Evolutionary conservation across 2,888 invertebrate genomes (phyloP), one percentile per base, ranked within the genome.

Genomic region (Zele albiditarsus): DNA sequence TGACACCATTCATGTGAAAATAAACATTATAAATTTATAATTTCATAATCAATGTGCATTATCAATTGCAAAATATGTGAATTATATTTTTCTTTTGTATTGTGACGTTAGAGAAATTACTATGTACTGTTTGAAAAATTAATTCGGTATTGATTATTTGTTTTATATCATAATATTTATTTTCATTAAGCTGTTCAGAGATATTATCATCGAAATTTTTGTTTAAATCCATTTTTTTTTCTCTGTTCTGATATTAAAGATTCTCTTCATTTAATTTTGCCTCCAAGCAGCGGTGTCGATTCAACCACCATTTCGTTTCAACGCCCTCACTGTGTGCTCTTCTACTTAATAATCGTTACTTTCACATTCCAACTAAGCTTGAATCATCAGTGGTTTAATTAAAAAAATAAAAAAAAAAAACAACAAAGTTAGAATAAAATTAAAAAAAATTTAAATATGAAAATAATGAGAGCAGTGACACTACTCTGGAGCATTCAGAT

Each of bases 331-430:
- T 49, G 49, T 49, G 49, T 42, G 27, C 57, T 42, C 74, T 70
- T 78, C 70, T 73, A 70, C 70, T 74, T 74, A 75, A 77, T 78
- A 65, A 71, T 73, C 62, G 49, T 46, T 58, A 75, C 78, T 78
- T 78, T 77, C 77, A 77, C 78, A 73, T 78, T 77, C 49, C 67
- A 53, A 60, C 23, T 38, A 38, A 71, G 70, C 49, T 42, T 63
- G 57, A 53, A 49, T 69, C 49, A 53, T 65, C 65, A 8, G 33
- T 42, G 14, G 23, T 33, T 38, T 27, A 58, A 67, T 73, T 57
- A 25, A 68, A 33, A 62, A n/a, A 68, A n/a, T 31, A 28, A 67
- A 62, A n/a, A 42, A 28, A 38, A 31, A 12, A 42, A 42, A 10
- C 20, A 65, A 38, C 6, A 10, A 27, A 31, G 8, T 31, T 6